Percentiles rank a stretch among this genome's conserved stretches.
Conservation (phyloP, 2,888 invertebrate species). For the Mythimna albipuncta region DNA sequence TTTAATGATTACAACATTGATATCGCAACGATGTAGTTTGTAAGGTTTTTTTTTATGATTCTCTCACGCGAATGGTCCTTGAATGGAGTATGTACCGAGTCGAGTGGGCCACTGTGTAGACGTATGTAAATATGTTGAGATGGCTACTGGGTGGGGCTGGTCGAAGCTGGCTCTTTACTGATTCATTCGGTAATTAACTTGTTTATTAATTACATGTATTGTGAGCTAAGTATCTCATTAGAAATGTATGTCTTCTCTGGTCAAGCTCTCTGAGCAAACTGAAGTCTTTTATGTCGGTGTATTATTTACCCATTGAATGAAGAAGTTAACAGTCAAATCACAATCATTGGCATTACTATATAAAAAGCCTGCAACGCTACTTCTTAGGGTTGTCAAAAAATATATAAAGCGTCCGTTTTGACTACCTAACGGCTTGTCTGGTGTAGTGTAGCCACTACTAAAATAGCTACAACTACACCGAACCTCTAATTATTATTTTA, state of each 20-base stretch:
- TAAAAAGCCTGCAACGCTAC: no score
- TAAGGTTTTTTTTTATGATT: conserved; percentile 49
- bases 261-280: background rate
- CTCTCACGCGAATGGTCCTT: conserved; percentile 57
- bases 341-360: no score
- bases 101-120: conserved; percentile 50
- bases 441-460: no score
- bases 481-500: no score
- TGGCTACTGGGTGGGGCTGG: conserved; percentile 61
- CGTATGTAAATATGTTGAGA: conserved; percentile 57
- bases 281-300: background rate
- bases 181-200: conserved; percentile 33
- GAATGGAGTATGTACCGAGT: conserved; percentile 47
- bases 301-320: no score
- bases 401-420: no score
- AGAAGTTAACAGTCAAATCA: no score
- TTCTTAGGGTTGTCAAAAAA: no score
- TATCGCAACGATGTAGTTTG: conserved; percentile 44
- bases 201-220: conserved; percentile 8
- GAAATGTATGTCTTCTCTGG: background rate
- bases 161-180: background rate
- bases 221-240: background rate
- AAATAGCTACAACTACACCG: no score
- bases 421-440: no score
- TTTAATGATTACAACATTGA: conserved; percentile 51